Evolutionary conservation across 1,140 invertebrate genomes (phyloP).

Genomic region (Penaeus indicus): DNA sequence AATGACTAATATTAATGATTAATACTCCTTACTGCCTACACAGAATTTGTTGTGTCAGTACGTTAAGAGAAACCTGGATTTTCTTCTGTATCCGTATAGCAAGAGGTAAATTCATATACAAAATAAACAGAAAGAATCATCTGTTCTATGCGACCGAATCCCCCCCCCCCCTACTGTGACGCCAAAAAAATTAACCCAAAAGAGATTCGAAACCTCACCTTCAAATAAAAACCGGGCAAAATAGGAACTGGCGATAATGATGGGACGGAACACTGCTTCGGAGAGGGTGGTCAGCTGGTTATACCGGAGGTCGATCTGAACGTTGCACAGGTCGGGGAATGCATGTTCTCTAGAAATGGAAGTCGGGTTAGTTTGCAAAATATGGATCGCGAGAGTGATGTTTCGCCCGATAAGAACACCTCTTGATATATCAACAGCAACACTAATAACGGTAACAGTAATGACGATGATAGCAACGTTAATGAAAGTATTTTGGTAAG

Average conservation of each 20-base stretch:
- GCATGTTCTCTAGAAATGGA: not conserved
- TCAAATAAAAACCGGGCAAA: not conserved
- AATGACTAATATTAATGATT: no score
- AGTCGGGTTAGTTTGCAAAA: no score
- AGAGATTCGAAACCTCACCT: not conserved
- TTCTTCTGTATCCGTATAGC: not conserved
- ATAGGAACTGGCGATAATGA: conserved; percentile 15
- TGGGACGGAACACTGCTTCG: not conserved
- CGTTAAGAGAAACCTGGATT: not conserved
- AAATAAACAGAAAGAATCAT: no score
- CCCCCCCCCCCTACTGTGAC: not conserved
- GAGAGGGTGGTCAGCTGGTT: conserved; percentile 19
- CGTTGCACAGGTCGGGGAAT: not conserved
- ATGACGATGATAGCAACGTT: not conserved
- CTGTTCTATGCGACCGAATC: no score
- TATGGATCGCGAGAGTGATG: no score
- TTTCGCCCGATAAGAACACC: no score
- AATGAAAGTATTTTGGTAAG: not conserved
- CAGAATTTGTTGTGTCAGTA: not conserved
- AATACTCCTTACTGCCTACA: no score
- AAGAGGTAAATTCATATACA: no score
- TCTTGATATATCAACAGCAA: not conserved
- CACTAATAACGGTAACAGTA: not conserved
- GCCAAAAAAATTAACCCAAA: not conserved
- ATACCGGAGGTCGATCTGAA: conserved; percentile 12